Base-by-base conservation (phyloP, 2,888 invertebrate genomes). In the Noctuana brunneofusca region DNA sequence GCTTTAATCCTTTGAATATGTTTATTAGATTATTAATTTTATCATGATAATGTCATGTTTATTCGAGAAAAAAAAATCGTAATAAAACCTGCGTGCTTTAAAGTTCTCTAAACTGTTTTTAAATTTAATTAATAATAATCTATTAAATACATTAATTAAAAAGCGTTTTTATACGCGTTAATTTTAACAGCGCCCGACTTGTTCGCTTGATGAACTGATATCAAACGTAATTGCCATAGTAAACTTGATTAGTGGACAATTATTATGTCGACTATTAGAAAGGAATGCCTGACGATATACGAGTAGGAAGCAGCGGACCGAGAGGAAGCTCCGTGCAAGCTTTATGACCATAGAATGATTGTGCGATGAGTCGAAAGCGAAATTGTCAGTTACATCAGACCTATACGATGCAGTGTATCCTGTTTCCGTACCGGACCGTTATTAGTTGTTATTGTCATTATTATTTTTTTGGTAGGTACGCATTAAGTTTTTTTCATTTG, bases 241-340 rank as follows among this genome's bases (percentile, higher is more conserved):
- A 38, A 64, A 64, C 58, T 65, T 64, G 57, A 52, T 58, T 55
- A 59, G 62, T 64, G 56, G 38, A 22, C 57, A 58, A 55, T 64
- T 52, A 62, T 54, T 38, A 60, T 46, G 58, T 64, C 58, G 46
- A 49, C 64, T 41, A 64, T 58, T 62, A 62, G 66, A 66, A 64
- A 66, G 66, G 58, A 59, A 63, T 63, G 50, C 38, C 35, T 60
- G 53, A 48, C 38, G 24, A 22, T 55, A 60, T 20, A n/a, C n/a
- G n/a, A n/a, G n/a, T n/a, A 62, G 55, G 60, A 55, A 62, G 49
- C 60, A 4, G 16, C 27, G 11, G 20, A 43, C 41, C 12, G 50
- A 27, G 53, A 59, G 46, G 60, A 62, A 55, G 53, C 55, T 60
- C 54, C 14, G 16, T 22, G 56, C 30, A 56, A 62, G 48, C 54